phyloP scores from a whole-genome alignment of 2,888 invertebrate genomes.

The Salpingus planirostris region DNA sequence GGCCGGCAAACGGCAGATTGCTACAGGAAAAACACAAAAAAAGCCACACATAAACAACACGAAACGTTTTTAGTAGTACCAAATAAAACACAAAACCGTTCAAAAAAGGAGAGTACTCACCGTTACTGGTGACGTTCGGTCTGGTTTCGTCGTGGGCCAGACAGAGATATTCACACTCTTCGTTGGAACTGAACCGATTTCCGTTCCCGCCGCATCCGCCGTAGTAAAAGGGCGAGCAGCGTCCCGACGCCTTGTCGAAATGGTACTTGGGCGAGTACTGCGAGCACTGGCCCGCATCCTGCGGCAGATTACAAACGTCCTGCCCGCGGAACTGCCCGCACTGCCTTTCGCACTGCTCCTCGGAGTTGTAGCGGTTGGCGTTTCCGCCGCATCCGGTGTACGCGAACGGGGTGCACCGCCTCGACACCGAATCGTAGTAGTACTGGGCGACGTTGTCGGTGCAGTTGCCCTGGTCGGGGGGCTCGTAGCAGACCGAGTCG shows the following conservation, averaged over 20 bases:
- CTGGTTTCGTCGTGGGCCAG: constrained; percentile 49
- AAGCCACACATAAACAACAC: too few relatives aligned
- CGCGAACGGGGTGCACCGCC: constrained; percentile 55
- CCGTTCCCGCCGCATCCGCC: constrained; percentile 80
- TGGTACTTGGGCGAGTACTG: constrained; percentile 59
- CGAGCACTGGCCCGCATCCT: constrained; percentile 64
- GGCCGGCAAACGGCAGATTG: constrained; percentile 55
- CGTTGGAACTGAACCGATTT: constrained; percentile 68
- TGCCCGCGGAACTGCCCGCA: constrained; percentile 65
- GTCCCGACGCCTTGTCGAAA: constrained; percentile 52
- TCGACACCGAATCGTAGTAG: constrained; percentile 57
- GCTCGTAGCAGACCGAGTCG: constrained; percentile 49
- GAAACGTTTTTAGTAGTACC: constrained; percentile 1
- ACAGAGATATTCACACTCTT: constrained; percentile 69
- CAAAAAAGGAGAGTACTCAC: constrained; percentile 21
- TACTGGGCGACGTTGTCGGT: constrained; percentile 55
- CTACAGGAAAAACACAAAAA: too few relatives aligned
- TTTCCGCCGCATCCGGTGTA: constrained; percentile 69
- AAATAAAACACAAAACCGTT: background rate
- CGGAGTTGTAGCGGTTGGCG: constrained; percentile 62
- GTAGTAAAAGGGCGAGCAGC: constrained; percentile 64
- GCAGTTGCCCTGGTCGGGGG: constrained; percentile 61
- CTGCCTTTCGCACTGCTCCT: constrained; percentile 67
- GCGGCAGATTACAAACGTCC: constrained; percentile 62
- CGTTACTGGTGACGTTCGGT: constrained; percentile 29